Evolutionary conservation across 2,113 vertebrate species (phyloP), one percentile per base, ranked within the genome.

Genomic region (Caracal caracal): DNA sequence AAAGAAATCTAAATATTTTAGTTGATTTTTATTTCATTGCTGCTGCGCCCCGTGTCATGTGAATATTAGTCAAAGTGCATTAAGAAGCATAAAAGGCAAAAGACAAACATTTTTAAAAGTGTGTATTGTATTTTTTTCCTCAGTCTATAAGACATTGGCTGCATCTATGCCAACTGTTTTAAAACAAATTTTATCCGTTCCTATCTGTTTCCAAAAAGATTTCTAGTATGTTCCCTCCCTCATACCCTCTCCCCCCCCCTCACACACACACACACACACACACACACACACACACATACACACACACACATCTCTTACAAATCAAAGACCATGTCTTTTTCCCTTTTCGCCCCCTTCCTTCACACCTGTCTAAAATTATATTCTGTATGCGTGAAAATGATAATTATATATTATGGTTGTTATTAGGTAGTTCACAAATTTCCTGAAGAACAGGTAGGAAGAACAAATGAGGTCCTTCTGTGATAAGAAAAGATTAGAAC

Each of bases 1-100:
- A 88, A 17, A 78, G 26, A 84, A 91, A 78, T 93, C 28, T n/a
- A 53, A 92, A 49, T 53, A 33, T 92, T 94, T 82, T 86, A 82
- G 26, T 89, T 76, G 59, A 43, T 86, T 91, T 97, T 98, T 95
- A 63, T 76, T 84, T 90, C 85, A 73, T 93, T 91, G 12, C 43
- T 83, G 30, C 4, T 61, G 2, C 2, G 75, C 9, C 10, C n/a
- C 63, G 7, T 82, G 24, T 93, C 92, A 83, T 68, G 30, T 92
- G 47, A 93, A 65, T 93, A 43, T 83, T 93, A 92, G 35, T 66
- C 13, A 88, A 88, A 81, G 30, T 93, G 22, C 10, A 61, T 35
- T 92, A 76, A 96, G 40, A 91, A 81, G 19, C 13, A 49, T 79
- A 53, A 89, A 89, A 87, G 19, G 33, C 47, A 95, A 95, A 81